Evolutionary conservation across 2,113 vertebrate genomes (phyloP), one percentile per base, ranked within the genome.

Genomic region (Amphiprion ocellaris): DNA sequence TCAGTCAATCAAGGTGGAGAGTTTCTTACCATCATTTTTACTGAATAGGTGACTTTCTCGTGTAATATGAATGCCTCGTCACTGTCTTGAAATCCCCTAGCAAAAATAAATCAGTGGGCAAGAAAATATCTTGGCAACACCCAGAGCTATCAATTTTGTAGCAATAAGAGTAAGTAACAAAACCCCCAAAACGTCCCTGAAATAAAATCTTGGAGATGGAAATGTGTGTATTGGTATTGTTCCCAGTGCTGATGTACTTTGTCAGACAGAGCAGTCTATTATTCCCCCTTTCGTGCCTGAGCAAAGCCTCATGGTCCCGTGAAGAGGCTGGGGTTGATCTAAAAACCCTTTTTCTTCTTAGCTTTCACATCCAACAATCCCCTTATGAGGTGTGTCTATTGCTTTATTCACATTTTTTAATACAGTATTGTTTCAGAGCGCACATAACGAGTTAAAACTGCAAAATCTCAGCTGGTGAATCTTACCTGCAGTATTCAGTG

Each of bases 401-500:
- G 54, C 37, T 24, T 47, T 67, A 44, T 47, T 82, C 24, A 66
- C 10, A 61, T 79, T 65, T 63, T 16, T 16, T 24, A 12, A 53
- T 19, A 16, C 7, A 66, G 17, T 62, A n/a, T 54, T 72, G 44
- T 60, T 24, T 15, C 26, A 44, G 23, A 23, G 54, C 46, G 52
- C 56, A 41, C 21, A 77, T 19, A 11, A 16, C 10, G 37, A 37
- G 11, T 66, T 52, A 37, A 4, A 79, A 44, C 28, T 52, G 21
- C 46, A 63, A 66, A 62, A 11, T n/a, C 1, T 21, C 2, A 1
- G 15, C 9, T 2, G 23, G 54, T 55, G 16, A 41, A 53, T 87
- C 96, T 96, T 95, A 98, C 97, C 94, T 97, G 97, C 97, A 98
- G 85, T 96, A 96, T 90, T 94, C 97, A n/a, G 97, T 97, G 79